Percentiles rank a stretch among this genome's conserved stretches.
phyloP scores from a whole-genome alignment of 2,113 vertebrate species.

The Tiliqua scincoides region DNA sequence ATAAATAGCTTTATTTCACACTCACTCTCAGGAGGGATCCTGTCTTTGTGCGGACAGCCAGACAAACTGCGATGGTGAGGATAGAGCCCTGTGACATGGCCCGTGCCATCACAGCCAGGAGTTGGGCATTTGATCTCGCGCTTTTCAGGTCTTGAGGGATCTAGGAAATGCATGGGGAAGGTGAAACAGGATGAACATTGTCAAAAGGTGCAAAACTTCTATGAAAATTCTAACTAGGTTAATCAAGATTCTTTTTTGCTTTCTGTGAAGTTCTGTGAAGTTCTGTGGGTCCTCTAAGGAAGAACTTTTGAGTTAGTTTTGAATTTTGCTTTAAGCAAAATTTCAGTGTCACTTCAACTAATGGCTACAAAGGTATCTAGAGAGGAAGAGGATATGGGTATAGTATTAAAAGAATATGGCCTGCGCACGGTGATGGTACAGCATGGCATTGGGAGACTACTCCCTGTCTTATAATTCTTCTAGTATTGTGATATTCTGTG shows the following conservation, averaged over 20 bases:
- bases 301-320: background rate
- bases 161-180: constrained; percentile 67
- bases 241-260: background rate
- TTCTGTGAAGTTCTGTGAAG: background rate
- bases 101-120: constrained; percentile 95
- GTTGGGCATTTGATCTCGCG: constrained; percentile 98
- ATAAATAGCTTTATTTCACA: constrained; percentile 26
- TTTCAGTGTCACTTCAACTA: background rate
- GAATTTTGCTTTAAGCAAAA: background rate
- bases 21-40: constrained; percentile 99
- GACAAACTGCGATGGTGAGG: constrained; percentile 98
- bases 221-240: background rate
- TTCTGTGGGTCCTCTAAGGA: background rate
- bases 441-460: background rate
- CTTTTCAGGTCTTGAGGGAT: constrained; percentile 92
- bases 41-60: constrained; percentile 98
- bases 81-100: constrained; percentile 96
- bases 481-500: background rate
- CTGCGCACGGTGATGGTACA: background rate
- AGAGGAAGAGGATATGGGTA: background rate
- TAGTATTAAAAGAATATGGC: background rate
- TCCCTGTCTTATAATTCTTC: no score
- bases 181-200: rapidly evolving
- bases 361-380: background rate
- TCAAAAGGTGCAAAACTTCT: background rate